Evolutionary conservation across 2,113 vertebrate species (phyloP).

Genomic region (Herpailurus yagouaroundi): DNA sequence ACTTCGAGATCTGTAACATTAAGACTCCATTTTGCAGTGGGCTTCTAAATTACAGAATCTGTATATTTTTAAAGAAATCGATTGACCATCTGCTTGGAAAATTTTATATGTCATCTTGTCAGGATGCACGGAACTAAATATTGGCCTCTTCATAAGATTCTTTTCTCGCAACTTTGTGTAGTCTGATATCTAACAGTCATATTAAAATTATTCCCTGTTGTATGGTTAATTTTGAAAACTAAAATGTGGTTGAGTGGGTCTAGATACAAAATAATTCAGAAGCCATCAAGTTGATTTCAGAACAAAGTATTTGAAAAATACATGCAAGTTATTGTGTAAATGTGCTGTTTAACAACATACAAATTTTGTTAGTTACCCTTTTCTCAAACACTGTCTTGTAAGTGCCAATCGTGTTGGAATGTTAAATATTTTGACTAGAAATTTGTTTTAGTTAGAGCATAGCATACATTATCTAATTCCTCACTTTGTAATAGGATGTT

Average conservation of each 20-base stretch:
- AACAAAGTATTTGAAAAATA: background rate
- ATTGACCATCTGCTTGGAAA: background rate
- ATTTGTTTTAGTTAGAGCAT: constrained; percentile 25
- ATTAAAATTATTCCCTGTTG: background rate
- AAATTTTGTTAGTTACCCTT: constrained; percentile 23
- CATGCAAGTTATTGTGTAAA: background rate
- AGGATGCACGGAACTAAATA: background rate
- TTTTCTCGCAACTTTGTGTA: background rate
- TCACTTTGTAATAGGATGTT: background rate
- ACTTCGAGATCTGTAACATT: background rate
- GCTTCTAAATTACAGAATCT: constrained; percentile 32
- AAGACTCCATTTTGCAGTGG: constrained; percentile 35
- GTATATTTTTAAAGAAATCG: background rate
- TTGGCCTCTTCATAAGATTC: background rate
- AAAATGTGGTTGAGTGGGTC: background rate
- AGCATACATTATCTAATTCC: background rate
- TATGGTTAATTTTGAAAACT: constrained; percentile 16
- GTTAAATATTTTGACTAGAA: constrained; percentile 43
- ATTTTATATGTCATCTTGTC: background rate
- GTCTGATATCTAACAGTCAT: background rate
- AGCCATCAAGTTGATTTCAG: background rate
- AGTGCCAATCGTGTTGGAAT: background rate
- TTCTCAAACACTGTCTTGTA: constrained; percentile 25
- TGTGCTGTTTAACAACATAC: background rate
- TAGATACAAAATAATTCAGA: constrained; percentile 52